Conservation (phyloP, 2,113 vertebrate species). For the Saccopteryx bilineata region DNA sequence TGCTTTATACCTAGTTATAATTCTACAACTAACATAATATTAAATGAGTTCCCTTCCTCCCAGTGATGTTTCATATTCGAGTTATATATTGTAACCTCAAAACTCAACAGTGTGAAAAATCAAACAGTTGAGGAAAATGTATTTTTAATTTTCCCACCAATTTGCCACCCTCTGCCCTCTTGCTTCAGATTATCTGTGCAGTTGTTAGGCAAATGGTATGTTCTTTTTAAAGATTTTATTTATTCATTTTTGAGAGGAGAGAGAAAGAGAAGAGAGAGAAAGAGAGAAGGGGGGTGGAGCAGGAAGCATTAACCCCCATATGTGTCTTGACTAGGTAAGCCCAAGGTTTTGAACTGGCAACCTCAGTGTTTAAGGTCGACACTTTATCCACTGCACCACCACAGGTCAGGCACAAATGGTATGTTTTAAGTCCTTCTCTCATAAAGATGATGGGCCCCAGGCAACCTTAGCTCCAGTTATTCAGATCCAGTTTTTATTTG, state of each 20-base stretch:
- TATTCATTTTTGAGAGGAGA: too few species aligned
- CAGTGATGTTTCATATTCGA: slow-evolving; percentile 73
- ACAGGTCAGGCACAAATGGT: slow-evolving; percentile 28
- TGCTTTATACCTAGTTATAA: slow-evolving; percentile 84
- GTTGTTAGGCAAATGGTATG: slow-evolving; percentile 68
- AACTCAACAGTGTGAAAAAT: slow-evolving; percentile 77
- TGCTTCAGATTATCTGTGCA: slow-evolving; percentile 64
- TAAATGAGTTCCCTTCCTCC: slow-evolving; percentile 76
- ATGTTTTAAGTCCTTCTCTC: slow-evolving; percentile 48
- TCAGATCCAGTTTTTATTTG: slow-evolving; percentile 70
- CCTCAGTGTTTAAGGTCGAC: too few species aligned
- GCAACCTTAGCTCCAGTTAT: slow-evolving; percentile 58
- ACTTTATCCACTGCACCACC: too few species aligned
- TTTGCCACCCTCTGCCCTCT: slow-evolving; percentile 71
- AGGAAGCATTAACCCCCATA: too few species aligned
- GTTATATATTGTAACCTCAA: slow-evolving; percentile 74
- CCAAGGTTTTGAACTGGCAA: too few species aligned
- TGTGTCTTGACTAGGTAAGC: too few species aligned
- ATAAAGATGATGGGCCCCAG: slow-evolving; percentile 61
- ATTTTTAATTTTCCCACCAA: slow-evolving; percentile 76
- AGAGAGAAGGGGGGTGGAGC: too few species aligned
- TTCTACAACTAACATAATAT: slow-evolving; percentile 81
- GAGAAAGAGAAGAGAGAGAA: too few species aligned
- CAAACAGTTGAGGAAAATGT: slow-evolving; percentile 77
- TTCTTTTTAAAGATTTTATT: background rate